Evolutionary conservation across 2,888 invertebrate genomes (phyloP).

Genomic region (Baronia brevicornis): DNA sequence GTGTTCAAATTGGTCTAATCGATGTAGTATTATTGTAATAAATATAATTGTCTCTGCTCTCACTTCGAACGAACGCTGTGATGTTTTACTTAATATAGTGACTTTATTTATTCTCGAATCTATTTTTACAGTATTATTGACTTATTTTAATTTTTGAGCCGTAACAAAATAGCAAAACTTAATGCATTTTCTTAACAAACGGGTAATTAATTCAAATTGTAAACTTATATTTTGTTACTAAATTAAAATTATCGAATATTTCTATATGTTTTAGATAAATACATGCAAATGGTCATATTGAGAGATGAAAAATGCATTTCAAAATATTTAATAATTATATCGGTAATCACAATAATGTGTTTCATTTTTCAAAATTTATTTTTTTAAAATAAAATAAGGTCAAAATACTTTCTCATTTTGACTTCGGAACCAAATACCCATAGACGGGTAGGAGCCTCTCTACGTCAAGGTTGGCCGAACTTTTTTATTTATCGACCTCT

Average conservation of each 20-base stretch:
- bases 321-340: slow-evolving; percentile 58
- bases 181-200: slow-evolving; percentile 22
- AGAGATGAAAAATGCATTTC: slow-evolving; percentile 57
- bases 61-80: slow-evolving; percentile 17
- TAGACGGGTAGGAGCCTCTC: no score
- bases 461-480: no score
- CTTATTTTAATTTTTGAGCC: no score
- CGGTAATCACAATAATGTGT: slow-evolving; percentile 38
- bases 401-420: slow-evolving; percentile 6
- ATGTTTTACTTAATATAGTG: slow-evolving; percentile 14
- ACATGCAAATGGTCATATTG: slow-evolving; percentile 40
- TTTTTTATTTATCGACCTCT: no score
- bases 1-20: slow-evolving; percentile 38
- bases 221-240: slow-evolving; percentile 22
- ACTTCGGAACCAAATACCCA: no score
- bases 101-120: slow-evolving; percentile 12
- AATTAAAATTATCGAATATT: slow-evolving; percentile 31
- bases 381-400: background rate
- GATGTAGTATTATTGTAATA: slow-evolving; percentile 32
- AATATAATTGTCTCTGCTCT: slow-evolving; percentile 25
- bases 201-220: slow-evolving; percentile 22
- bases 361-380: slow-evolving; percentile 17
- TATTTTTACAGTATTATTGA: slow-evolving; percentile 14
- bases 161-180: no score
- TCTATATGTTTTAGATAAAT: slow-evolving; percentile 54